A percentile compares a stretch with the other conserved stretches of the same genome.
These are phyloP conservation scores for Xiphophorus maculatus DNA, from an alignment of 2,113 vertebrate genomes.

Conservation along the genomic window DNA sequence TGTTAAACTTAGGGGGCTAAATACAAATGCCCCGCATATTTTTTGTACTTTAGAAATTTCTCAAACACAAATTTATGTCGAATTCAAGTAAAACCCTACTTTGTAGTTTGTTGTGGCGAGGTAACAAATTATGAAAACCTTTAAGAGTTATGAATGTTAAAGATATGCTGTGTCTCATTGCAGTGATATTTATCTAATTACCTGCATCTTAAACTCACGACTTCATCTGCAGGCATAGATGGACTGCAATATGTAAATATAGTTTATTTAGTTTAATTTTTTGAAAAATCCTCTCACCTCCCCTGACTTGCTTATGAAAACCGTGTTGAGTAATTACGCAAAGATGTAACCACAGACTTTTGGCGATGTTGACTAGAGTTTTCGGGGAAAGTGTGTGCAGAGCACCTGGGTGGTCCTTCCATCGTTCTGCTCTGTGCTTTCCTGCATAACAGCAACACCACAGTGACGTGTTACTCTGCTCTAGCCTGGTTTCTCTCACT, in stretches of 20 bases:
- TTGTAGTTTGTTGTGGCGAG: no score
- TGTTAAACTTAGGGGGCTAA: no score
- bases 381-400: slow-evolving; percentile 20
- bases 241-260: neutral
- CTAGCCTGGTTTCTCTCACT: slow-evolving; percentile 30
- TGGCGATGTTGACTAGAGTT: slow-evolving; percentile 24
- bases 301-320: neutral
- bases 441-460: slow-evolving; percentile 37
- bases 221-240: slow-evolving; percentile 14
- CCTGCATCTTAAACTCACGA: neutral
- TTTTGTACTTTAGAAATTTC: no score
- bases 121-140: no score
- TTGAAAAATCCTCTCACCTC: neutral
- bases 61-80: no score
- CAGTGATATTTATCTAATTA: neutral
- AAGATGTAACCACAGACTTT: slow-evolving; percentile 7
- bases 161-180: neutral
- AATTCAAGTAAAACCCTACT: no score
- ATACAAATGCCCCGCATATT: no score
- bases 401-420: slow-evolving; percentile 61
- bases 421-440: slow-evolving; percentile 18
- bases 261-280: neutral
- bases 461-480: slow-evolving; percentile 41
- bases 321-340: slow-evolving; percentile 9
- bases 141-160: no score